Base-by-base conservation (phyloP, 2,888 invertebrate species). In the Chrysolina americana region DNA sequence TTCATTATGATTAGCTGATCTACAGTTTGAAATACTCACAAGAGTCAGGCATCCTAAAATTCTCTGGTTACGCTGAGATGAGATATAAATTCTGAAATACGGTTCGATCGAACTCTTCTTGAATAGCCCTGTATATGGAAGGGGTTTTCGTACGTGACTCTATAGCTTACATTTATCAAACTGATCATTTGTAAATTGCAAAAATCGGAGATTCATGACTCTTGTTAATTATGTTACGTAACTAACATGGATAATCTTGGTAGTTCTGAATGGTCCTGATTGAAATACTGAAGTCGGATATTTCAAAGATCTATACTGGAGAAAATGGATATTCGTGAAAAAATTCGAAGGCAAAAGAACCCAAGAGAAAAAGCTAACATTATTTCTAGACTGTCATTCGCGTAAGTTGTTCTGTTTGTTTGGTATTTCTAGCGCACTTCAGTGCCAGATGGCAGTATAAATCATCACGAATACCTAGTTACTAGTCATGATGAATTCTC, bases 291-390 rank as follows among this genome's bases (percentile, higher is more conserved):
- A 17, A 53, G 13, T 53, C 19, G n/a, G 13, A 21, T 5, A 53
- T 59, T 28, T 28, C 15, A 5, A 28, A 11, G 28, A 59, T n/a
- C 17, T 15, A 6, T 10, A 48, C 36, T 53, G 23, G n/a, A 28
- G 11, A 73, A 63, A 47, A 90, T 91, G 91, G 90, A 91, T 84
- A 89, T 90, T 0, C 90, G 90, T 0, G 89, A 88, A 74, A 89
- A 91, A 84, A 88, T 84, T 8, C 88, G 89, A 76, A 87, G 90
- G 81, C 87, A 90, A 83, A 86, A 88, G 80, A 93, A 94, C 88
- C 94, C 94, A 2, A 89, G 91, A 76, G 91, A 92, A 82, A 90
- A 83, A 6, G 92, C 94, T 3, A 93, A 91, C 85, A 80, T 89
- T 19, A 80, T 94, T 28, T 93, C 94, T 5, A 89, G 91, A 78